Conservation (phyloP, 2,113 vertebrate genomes). For the Theristicus caerulescens region DNA sequence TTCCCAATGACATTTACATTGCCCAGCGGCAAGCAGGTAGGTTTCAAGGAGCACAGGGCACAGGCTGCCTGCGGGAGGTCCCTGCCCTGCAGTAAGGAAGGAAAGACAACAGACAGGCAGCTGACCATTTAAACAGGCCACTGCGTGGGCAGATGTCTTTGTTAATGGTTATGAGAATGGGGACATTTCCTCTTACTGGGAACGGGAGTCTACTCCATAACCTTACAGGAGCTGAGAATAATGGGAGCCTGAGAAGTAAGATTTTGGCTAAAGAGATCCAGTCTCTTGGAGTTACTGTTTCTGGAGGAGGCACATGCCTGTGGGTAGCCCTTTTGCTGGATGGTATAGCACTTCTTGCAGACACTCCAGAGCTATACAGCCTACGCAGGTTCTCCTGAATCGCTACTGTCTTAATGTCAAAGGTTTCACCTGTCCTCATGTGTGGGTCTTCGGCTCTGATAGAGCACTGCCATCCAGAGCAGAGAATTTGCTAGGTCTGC, state of each 20-base stretch:
- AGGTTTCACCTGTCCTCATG: background rate
- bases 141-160: background rate
- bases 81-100: conserved; percentile 29
- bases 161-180: background rate
- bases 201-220: rapidly evolving
- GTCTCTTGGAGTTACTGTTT: background rate
- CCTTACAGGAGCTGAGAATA: background rate
- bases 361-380: background rate
- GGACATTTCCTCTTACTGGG: background rate
- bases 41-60: conserved; percentile 17
- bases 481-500: background rate
- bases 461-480: background rate
- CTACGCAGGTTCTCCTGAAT: background rate
- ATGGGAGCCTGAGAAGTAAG: background rate
- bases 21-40: conserved; percentile 33
- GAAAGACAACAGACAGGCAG: background rate
- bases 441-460: background rate
- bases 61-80: conserved; percentile 1
- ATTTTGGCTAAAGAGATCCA: background rate
- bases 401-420: background rate
- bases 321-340: background rate
- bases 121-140: background rate
- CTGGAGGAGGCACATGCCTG: background rate
- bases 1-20: background rate
- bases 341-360: background rate